These are phyloP conservation scores for Linnaemya vulpina DNA, from an alignment of 2,888 invertebrate genomes.

Conservation along the genomic window DNA sequence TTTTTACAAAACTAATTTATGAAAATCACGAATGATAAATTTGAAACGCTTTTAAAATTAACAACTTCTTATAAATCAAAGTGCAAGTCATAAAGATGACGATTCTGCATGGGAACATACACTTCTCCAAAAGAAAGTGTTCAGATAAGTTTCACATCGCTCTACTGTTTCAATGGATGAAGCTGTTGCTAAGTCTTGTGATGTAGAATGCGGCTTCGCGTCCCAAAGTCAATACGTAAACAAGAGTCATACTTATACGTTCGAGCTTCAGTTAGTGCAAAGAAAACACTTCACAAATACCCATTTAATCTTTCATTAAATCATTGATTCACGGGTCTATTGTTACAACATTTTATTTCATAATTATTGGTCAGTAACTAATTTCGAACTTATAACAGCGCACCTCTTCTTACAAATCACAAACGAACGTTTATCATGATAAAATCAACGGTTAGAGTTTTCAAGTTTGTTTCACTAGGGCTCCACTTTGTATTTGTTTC, in stretches of 20 bases:
- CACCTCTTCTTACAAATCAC: background rate
- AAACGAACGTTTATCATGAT: background rate
- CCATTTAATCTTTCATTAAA: background rate
- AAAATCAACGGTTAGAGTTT: background rate
- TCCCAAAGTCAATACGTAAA: constrained; percentile 2
- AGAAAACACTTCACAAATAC: background rate
- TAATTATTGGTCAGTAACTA: too few relatives aligned
- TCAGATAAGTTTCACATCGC: background rate
- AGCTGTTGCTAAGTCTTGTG: background rate
- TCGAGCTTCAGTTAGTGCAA: background rate
- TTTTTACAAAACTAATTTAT: background rate
- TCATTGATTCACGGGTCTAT: background rate
- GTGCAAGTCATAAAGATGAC: constrained; percentile 24
- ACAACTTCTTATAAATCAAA: background rate
- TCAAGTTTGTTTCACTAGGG: background rate
- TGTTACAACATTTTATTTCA: background rate
- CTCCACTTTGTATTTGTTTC: too few relatives aligned
- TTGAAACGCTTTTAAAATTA: background rate
- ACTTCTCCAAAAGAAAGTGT: background rate
- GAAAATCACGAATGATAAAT: background rate
- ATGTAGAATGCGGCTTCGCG: background rate
- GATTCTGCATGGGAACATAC: background rate
- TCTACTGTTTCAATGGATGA: background rate
- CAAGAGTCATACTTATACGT: background rate
- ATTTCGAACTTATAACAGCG: background rate